Base-by-base conservation (phyloP, 2,113 vertebrate genomes). In the Coptodon rendalli region DNA sequence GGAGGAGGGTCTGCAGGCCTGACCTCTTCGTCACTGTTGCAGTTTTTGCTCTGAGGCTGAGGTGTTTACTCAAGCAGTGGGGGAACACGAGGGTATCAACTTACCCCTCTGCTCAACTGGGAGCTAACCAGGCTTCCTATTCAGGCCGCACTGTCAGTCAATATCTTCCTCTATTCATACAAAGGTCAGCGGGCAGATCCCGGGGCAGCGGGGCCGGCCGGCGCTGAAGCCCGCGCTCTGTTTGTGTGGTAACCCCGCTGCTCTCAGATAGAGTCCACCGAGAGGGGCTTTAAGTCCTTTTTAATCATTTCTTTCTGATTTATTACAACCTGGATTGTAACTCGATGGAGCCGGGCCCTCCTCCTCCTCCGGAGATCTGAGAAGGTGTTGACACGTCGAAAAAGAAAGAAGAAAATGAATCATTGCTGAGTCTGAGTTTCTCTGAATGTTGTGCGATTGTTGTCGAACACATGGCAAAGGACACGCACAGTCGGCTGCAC, bases 81-180 rank as follows among this genome's bases (percentile, higher is more conserved):
- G 83, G 84, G 81, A 66, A 22, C 53, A 6, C 4, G 6, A 54
- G 57, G 85, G 68, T 89, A 86, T 94, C 89, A 40, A 5, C 82
- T 94, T 94, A 83, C 90, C 22, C 19, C 31, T 34, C 50, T 52
- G 78, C 88, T 90, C 84, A 40, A 86, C 93, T 90, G 85, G 89
- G 93, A 87, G 86, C 91, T 91, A 91, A 91, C 86, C 85, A 76
- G 88, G 82, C 90, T 88, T 93, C 91, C 86, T 85, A 82, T 90
- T 90, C 89, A 91, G 57, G 59, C 66, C 45, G 22, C 79, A 63
- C 81, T 87, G 91, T 89, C 89, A 92, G 89, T 92, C 89, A 92
- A 86, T 91, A 93, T 92, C 90, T 86, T 78, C 84, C 68, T 4
- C 87, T 82, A 83, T 91, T 94, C 88, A 91, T 53, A 2, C 68